Evolutionary conservation across 35 echinoderm and acorn worm species (phyloP).

Genomic region (Anneissia japonica): DNA sequence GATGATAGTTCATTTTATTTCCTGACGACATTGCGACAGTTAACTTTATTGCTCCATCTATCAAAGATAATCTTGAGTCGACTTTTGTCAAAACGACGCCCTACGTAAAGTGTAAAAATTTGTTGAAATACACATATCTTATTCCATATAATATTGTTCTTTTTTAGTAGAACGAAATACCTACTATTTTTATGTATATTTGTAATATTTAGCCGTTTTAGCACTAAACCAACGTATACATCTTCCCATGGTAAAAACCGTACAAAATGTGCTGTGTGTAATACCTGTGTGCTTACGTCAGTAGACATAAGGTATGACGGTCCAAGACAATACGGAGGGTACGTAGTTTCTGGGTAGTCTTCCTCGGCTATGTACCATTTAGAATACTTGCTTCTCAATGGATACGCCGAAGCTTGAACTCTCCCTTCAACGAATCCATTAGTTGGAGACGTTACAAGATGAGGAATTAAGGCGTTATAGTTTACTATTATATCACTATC

Average conservation of each 20-base stretch:
- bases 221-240: conserved; percentile 33
- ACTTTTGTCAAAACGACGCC: too few relatives aligned
- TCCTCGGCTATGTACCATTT: conserved; percentile 53
- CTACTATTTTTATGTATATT: too few relatives aligned
- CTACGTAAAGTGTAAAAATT: too few relatives aligned
- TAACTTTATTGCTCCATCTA: too few relatives aligned
- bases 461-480: background rate
- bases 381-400: background rate
- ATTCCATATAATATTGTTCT: too few relatives aligned
- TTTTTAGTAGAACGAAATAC: too few relatives aligned
- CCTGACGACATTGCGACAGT: too few relatives aligned
- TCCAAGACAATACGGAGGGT: conserved; percentile 33
- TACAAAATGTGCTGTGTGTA: background rate
- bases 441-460: background rate
- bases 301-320: conserved; percentile 33
- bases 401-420: background rate
- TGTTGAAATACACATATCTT: too few relatives aligned
- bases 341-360: conserved; percentile 30
- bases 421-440: conserved; percentile 4
- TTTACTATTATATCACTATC: conserved; percentile 17
- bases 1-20: too few relatives aligned
- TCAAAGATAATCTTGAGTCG: too few relatives aligned
- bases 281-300: conserved; percentile 13
- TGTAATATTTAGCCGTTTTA: conserved; percentile 29
- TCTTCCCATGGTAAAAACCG: conserved; percentile 41